Base-by-base conservation (phyloP, 2,797 vertebrate genomes). In the Falco columbarius region DNA sequence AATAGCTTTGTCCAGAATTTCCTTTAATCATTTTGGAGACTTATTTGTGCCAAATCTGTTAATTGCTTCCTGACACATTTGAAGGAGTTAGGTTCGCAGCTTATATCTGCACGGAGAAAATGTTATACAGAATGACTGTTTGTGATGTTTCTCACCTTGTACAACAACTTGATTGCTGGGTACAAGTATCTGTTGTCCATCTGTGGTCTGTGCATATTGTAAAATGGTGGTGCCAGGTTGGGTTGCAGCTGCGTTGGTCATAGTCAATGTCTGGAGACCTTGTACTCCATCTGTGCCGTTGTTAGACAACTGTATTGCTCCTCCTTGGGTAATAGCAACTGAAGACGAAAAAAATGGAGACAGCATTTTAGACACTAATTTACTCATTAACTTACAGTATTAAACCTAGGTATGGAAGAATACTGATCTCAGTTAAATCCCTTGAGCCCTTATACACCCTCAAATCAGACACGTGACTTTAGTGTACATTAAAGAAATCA, bases 151-250 rank as follows among this genome's bases (percentile, higher is more conserved):
- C 98, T 97, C 97, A 99, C 99, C 99, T 99, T 99, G 99, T 97
- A 99, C 99, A 42, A 99, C 99, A 90, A 99, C 99, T 93, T 99
- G 99, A 97, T 99, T 99, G 98, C 99, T 99, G 87, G 99, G 99
- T 89, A 99, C 99, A 34, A 99, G 98, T 97, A 99, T 99, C 98
- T 99, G 99, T 97, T 99, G 99, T 38, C 99, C 99, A 4, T 99
- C 99, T 32, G 99, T 99, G 95, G 99, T 99, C 98, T 99, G 99
- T 80, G 99, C 99, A 61, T 99, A 99, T 93, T 99, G 99, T 82
- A 99, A 98, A 97, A 99, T 99, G 97, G 99, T 99, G 92, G 99
- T 98, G 15, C 99, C 99, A 1, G 98, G 98, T 82, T 99, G 99
- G 46, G 98, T 98, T 46, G 98, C 98, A 13, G 98, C 98, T 67